Conservation (phyloP, 2,797 vertebrate genomes). For the Anguilla obscura region DNA sequence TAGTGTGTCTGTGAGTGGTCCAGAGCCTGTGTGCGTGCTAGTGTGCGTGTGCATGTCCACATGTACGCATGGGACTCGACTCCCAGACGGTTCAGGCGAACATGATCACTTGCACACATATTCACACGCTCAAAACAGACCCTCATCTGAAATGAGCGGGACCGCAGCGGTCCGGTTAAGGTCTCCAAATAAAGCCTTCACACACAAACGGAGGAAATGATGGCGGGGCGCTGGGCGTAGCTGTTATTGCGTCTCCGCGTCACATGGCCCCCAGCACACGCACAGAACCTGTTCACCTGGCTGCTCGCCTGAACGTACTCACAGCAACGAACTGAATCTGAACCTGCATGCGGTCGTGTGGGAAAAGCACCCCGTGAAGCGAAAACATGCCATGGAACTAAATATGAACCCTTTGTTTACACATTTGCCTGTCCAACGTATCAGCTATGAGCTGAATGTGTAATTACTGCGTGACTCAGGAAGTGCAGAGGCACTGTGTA, state of each 20-base stretch:
- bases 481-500: not conserved
- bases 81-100: not conserved
- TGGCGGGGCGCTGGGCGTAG: not conserved
- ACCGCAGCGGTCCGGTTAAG: not conserved
- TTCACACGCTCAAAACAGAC: not conserved
- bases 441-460: not conserved
- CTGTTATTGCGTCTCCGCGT: not conserved
- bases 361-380: no score
- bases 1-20: not conserved
- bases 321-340: not conserved
- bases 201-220: not conserved
- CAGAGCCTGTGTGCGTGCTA: not conserved
- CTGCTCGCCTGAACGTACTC: not conserved
- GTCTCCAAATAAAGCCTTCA: not conserved
- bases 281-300: slow-evolving; percentile 18
- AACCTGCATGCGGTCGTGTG: not conserved
- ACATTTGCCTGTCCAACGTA: not conserved
- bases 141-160: not conserved
- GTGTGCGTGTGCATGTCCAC: not conserved
- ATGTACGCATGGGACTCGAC: not conserved
- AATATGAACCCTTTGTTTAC: not conserved
- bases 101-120: not conserved
- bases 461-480: not conserved
- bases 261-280: not conserved
- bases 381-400: not conserved